Evolutionary conservation across 1,140 invertebrate genomes (phyloP).

Genomic region (Zeugodacus cucurbitae): DNA sequence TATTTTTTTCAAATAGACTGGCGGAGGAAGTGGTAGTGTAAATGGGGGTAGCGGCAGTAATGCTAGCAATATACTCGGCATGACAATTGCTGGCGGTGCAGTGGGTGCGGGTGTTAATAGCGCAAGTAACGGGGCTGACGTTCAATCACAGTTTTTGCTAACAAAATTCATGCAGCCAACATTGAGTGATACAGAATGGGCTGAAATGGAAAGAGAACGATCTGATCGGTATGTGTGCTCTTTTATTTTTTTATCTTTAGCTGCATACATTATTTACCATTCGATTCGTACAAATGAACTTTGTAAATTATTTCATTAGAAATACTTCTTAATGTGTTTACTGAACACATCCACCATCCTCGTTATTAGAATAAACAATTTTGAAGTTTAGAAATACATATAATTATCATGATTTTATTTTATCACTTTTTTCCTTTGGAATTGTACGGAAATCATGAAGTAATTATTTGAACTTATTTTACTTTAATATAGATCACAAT

Average conservation of each 20-base stretch:
- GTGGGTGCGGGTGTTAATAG: constrained; percentile 43
- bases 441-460: no score
- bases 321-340: no score
- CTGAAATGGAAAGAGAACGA: constrained; percentile 59
- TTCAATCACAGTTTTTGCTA: constrained; percentile 58
- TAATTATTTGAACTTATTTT: no score
- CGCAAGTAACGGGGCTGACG: constrained; percentile 47
- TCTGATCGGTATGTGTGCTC: constrained; percentile 56
- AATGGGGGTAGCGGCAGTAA: constrained; percentile 49
- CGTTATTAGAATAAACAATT: no score
- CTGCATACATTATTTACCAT: no score
- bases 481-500: constrained; percentile 54
- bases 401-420: no score
- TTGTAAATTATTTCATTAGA: no score
- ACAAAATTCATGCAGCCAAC: constrained; percentile 65
- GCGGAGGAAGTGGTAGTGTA: constrained; percentile 47
- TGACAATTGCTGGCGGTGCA: constrained; percentile 47
- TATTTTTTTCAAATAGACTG: neutral
- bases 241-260: neutral
- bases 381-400: no score
- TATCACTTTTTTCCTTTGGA: no score
- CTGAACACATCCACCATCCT: no score
- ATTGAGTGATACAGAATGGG: constrained; percentile 60
- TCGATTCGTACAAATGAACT: no score
- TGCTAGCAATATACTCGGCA: constrained; percentile 58